Conservation (phyloP, 1,140 invertebrate species). For the Drepana arcuata region DNA sequence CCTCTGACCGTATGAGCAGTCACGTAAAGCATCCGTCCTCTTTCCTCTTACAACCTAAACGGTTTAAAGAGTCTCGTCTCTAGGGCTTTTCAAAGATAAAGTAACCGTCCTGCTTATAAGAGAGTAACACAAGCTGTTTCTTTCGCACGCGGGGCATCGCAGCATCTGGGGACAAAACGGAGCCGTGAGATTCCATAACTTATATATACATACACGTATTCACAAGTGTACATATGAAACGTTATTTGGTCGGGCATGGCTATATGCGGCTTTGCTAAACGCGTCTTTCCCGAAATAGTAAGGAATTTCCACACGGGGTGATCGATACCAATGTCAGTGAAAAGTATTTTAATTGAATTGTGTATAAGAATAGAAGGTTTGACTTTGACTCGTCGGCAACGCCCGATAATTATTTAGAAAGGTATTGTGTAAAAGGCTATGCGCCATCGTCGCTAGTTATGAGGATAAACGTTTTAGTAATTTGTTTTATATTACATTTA, state of each 20-base stretch:
- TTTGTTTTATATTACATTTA: no score
- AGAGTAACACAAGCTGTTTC: constrained; percentile 11
- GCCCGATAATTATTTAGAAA: no score
- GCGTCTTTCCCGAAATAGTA: constrained; percentile 38
- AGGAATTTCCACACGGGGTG: constrained; percentile 32
- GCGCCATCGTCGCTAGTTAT: no score
- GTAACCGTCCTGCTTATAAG: constrained; percentile 7
- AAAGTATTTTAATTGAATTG: neutral
- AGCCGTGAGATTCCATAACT: constrained; percentile 4
- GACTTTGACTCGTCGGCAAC: no score
- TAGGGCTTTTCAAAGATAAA: constrained; percentile 13
- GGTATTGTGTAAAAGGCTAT: no score
- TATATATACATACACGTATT: no score
- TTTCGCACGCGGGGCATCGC: constrained; percentile 14
- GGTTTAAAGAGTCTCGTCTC: constrained; percentile 14
- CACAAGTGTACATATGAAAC: no score
- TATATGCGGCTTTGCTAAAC: constrained; percentile 36
- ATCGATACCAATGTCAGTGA: constrained; percentile 21
- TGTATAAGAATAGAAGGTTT: no score
- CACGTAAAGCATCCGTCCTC: constrained; percentile 30
- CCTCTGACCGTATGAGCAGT: constrained; percentile 25
- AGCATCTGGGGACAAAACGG: constrained; percentile 11
- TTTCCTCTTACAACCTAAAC: constrained; percentile 21
- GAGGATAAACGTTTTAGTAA: no score
- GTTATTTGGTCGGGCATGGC: constrained; percentile 8